Evolutionary conservation across 2,888 invertebrate genomes (phyloP), one percentile per base, ranked within the genome.

Genomic region (Drosophila quinaria): DNA sequence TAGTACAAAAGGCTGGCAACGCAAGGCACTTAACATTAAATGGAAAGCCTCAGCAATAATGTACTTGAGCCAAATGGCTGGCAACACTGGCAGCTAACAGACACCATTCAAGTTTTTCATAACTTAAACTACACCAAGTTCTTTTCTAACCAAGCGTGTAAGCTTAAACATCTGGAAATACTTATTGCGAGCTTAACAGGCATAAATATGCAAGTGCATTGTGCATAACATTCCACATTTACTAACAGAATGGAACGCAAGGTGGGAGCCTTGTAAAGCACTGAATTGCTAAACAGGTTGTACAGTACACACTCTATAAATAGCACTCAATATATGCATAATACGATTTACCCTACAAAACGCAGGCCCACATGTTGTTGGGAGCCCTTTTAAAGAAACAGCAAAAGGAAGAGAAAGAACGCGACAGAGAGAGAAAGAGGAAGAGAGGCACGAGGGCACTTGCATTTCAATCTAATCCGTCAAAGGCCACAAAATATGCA

Each of bases 261-360:
- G 17, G 25, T 11, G 37, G 8, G 10, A 3, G 25, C 10, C 29
- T n/a, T 25, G 29, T 22, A 13, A 19, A 19, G n/a, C 17, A 17
- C 29, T 19, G 10, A 29, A 49, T 29, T 33, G 67, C 41, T 42
- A 39, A 54, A 37, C 33, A 41, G 22, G 13, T 9, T 22, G 13
- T 13, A 41, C 42, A 35, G 25, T 42, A 35, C n/a, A 33, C 31
- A 35, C n/a, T 46, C 49, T 59, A 79, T 25, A 63, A 68, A 75
- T 78, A 75, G 68, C n/a, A 37, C 19, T 62, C 66, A 62, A 52
- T 74, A 22, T 44, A 68, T 56, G 55, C 58, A 78, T 41, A 55
- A 13, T 15, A 25, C 46, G 39, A 31, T 31, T 25, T 58, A 9
- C 11, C 25, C n/a, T 19, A 19, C 39, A 39, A 39, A 31, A 17